Evolutionary conservation across 92 coral and sea anemone species (phyloP).

Genomic region (Phenganax subtilis): DNA sequence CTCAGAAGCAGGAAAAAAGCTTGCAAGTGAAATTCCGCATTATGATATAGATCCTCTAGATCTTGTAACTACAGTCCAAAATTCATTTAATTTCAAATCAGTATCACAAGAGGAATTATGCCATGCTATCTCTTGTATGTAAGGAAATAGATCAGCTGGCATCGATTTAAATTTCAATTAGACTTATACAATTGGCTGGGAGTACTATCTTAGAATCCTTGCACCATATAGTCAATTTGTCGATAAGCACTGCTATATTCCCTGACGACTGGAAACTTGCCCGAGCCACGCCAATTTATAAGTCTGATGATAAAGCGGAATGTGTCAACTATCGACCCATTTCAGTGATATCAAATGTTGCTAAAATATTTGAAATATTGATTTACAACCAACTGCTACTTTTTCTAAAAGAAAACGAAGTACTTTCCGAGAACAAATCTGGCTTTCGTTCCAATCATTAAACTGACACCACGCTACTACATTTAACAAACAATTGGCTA

Average conservation of each 20-base stretch:
- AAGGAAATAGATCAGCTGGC: slow-evolving; percentile 37
- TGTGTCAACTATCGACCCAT: background rate
- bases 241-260: slow-evolving; percentile 48
- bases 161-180: slow-evolving; percentile 38
- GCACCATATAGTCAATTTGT: slow-evolving; percentile 38
- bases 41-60: background rate
- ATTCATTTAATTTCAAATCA: slow-evolving; percentile 6
- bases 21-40: slow-evolving; percentile 7
- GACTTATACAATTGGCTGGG: slow-evolving; percentile 37
- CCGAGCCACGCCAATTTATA: slow-evolving; percentile 28
- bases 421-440: background rate
- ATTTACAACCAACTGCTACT: background rate
- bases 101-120: background rate
- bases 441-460: slow-evolving; percentile 36
- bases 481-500: slow-evolving; percentile 21
- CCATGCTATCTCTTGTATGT: background rate
- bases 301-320: slow-evolving; percentile 22
- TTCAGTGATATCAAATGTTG: background rate
- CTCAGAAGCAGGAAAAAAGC: slow-evolving; percentile 27
- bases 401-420: background rate
- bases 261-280: slow-evolving; percentile 48
- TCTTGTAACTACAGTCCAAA: background rate
- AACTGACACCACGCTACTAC: slow-evolving; percentile 38
- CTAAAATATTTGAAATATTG: slow-evolving; percentile 35
- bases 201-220: slow-evolving; percentile 32